Evolutionary conservation across 2,888 invertebrate species (phyloP).

Genomic region (Xiphydria camelus): DNA sequence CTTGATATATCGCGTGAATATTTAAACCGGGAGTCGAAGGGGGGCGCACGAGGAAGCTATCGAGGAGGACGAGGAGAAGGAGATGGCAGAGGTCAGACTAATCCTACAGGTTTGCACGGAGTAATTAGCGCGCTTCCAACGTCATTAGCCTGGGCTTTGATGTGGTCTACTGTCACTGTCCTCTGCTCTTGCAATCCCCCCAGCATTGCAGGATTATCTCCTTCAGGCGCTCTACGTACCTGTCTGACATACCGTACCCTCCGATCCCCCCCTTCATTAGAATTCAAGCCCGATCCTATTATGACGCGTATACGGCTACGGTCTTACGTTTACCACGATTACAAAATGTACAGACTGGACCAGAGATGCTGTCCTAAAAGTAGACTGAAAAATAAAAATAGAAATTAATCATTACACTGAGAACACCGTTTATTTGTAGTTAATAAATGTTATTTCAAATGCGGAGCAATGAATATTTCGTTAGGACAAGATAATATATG

Average conservation of each 20-base stretch:
- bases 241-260: slow-evolving; percentile 4
- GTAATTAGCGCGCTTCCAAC: slow-evolving; percentile 50
- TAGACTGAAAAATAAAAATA: too few relatives aligned
- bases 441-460: too few relatives aligned
- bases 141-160: slow-evolving; percentile 47
- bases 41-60: slow-evolving; percentile 17
- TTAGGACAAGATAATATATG: too few relatives aligned
- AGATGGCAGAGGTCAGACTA: slow-evolving; percentile 27
- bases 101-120: slow-evolving; percentile 39
- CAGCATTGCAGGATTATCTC: slow-evolving; percentile 11
- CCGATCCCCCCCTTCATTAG: slow-evolving; percentile 30
- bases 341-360: too few relatives aligned
- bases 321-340: too few relatives aligned
- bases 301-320: too few relatives aligned
- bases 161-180: slow-evolving; percentile 38
- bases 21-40: slow-evolving; percentile 19
- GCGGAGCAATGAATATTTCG: too few relatives aligned
- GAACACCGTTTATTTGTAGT: too few relatives aligned
- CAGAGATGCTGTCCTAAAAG: too few relatives aligned
- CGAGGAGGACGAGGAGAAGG: too few relatives aligned
- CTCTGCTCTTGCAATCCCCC: slow-evolving; percentile 7
- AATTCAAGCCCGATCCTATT: slow-evolving; percentile 41
- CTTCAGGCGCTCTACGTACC: slow-evolving; percentile 2
- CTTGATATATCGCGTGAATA: slow-evolving; percentile 29
- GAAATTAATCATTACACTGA: too few relatives aligned